Evolutionary conservation across 2,797 vertebrate genomes (phyloP).

Genomic region (Pelodytes ibericus): DNA sequence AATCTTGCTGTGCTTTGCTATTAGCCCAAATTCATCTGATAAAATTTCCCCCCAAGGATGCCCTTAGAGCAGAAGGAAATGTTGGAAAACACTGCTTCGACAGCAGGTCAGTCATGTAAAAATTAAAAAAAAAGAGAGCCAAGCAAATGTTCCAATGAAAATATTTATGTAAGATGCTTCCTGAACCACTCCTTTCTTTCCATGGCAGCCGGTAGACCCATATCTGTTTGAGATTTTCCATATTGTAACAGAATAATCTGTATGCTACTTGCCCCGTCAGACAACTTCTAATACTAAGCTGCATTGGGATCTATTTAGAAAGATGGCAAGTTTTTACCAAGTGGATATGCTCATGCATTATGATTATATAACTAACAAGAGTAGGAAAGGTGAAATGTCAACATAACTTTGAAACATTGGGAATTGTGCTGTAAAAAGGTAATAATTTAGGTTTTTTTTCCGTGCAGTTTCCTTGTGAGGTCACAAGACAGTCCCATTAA

Average conservation of each 20-base stretch:
- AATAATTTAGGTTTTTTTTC: too few species aligned
- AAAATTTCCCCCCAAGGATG: neutral
- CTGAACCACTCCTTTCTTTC: constrained; percentile 55
- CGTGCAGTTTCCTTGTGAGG: too few species aligned
- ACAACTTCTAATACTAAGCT: too few species aligned
- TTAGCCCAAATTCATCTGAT: neutral
- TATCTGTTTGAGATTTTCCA: constrained; percentile 45
- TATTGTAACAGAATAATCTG: constrained; percentile 2
- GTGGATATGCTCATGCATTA: too few species aligned
- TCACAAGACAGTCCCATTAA: too few species aligned
- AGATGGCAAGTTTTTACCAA: too few species aligned
- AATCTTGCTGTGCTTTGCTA: neutral
- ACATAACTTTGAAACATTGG: too few species aligned
- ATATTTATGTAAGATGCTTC: constrained; percentile 54
- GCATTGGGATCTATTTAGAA: too few species aligned
- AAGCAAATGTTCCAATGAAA: constrained; percentile 42
- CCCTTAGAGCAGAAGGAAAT: constrained; percentile 19
- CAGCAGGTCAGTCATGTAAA: constrained; percentile 28
- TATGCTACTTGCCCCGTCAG: neutral
- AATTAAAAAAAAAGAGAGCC: constrained; percentile 17
- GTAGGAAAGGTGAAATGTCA: too few species aligned
- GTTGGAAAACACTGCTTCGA: constrained; percentile 14
- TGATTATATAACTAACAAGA: too few species aligned
- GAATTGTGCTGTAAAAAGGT: too few species aligned
- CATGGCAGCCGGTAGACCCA: constrained; percentile 54